These are phyloP conservation scores for Seriola rivoliana DNA, from an alignment of 2,113 vertebrate genomes.

Conservation along the genomic window DNA sequence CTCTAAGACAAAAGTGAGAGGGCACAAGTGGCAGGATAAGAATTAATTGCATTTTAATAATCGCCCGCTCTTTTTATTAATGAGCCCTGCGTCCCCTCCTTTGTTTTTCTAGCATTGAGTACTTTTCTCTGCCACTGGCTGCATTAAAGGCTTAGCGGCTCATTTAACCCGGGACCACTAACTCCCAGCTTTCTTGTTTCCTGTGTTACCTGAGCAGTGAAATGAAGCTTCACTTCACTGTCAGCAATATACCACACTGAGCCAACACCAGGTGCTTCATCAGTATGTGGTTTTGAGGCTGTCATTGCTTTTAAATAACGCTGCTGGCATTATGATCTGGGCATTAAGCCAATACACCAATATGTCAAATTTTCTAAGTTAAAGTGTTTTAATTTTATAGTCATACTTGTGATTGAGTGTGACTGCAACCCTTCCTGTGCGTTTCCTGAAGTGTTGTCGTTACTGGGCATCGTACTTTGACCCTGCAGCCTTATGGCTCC, in stretches of 20 bases:
- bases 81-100: constrained; percentile 10
- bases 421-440: not conserved
- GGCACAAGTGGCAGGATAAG: constrained; percentile 32
- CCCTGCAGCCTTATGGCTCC: constrained; percentile 30
- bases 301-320: not conserved
- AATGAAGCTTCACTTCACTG: constrained; percentile 17
- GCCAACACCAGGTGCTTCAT: constrained; percentile 22
- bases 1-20: constrained; percentile 46
- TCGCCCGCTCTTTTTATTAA: constrained; percentile 53
- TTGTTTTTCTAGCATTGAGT: constrained; percentile 40
- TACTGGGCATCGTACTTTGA: constrained; percentile 1
- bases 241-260: not conserved
- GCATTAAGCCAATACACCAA: not conserved
- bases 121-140: constrained; percentile 5
- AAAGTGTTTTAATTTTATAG: too few relatives aligned
- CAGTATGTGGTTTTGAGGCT: constrained; percentile 15
- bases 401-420: too few relatives aligned
- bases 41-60: constrained; percentile 72
- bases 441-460: constrained; percentile 9
- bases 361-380: too few relatives aligned
- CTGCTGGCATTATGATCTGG: not conserved
- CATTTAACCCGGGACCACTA: constrained; percentile 39
- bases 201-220: constrained; percentile 29
- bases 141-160: constrained; percentile 58
- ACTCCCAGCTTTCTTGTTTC: constrained; percentile 34